Conservation (phyloP, 1,140 invertebrate genomes). For the Nautilus pompilius region DNA sequence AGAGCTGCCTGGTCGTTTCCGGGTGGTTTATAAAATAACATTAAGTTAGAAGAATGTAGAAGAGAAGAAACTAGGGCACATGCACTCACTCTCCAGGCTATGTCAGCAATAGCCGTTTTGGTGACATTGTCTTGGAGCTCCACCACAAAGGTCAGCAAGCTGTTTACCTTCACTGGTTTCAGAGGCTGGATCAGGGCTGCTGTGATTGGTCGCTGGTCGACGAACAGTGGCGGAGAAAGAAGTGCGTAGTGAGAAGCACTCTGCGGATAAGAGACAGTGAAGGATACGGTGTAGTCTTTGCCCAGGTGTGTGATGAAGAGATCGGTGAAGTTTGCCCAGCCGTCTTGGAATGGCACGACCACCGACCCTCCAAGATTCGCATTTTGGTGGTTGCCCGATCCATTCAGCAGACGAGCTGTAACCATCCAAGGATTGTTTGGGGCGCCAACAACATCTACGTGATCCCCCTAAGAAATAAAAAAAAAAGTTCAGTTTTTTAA, state of each 20-base stretch:
- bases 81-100: slow-evolving; percentile 29
- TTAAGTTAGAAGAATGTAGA: neutral
- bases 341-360: slow-evolving; percentile 22
- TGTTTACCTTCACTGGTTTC: neutral
- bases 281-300: slow-evolving; percentile 28
- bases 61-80: neutral
- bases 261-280: slow-evolving; percentile 26
- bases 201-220: slow-evolving; percentile 1
- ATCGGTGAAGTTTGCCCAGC: slow-evolving; percentile 33
- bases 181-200: neutral
- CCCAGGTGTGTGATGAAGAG: slow-evolving; percentile 24
- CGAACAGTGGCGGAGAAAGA: slow-evolving; percentile 7
- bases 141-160: slow-evolving; percentile 13
- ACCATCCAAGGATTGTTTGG: slow-evolving; percentile 23
- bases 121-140: slow-evolving; percentile 25
- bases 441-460: slow-evolving; percentile 21
- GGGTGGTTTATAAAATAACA: too few species aligned
- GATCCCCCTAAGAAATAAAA: slow-evolving; percentile 20
- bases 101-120: slow-evolving; percentile 15
- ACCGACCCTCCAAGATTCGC: slow-evolving; percentile 20
- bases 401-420: slow-evolving; percentile 14
- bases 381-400: slow-evolving; percentile 12
- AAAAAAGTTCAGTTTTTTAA: neutral
- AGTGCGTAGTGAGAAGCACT: slow-evolving; percentile 29
- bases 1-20: too few species aligned